Evolutionary conservation across 2,113 vertebrate genomes (phyloP), one percentile per base, ranked within the genome.

Genomic region (Onychostruthus taczanowskii): DNA sequence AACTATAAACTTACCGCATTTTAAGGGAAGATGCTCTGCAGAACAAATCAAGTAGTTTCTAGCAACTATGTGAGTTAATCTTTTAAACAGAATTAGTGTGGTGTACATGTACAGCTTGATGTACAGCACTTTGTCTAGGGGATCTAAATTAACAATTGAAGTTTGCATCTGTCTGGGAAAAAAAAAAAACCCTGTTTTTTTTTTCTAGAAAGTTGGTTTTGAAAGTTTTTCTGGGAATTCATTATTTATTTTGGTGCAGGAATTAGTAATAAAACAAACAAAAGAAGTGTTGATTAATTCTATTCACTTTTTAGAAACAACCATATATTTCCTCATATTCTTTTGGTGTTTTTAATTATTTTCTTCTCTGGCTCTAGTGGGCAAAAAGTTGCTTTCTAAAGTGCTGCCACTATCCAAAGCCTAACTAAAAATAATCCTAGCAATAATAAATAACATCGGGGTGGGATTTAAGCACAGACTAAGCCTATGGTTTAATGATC

Each of bases 1-100:
- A 84, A 11, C 23, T 50, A 16, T 47, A 55, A 86, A 80, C 13
- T n/a, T 67, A 4, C 0, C 0, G 0, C 0, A 8, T 67, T 74
- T 87, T 59, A 44, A 50, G 30, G 11, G 47, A 62, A 80, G 75
- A 46, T 9, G 12, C n/a, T 90, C 1, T 28, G 11, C 10, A 6
- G 33, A 90, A 37, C 27, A 68, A 52, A 33, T 64, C 43, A 52
- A 89, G 24, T 4, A 11, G 28, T 61, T 83, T 39, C 9, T 43
- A 62, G 70, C 31, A 66, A 66, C 39, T 62, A 35, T 7, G 6
- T 35, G 17, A 83, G 67, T 33, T 66, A 27, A 43, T 90, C 89
- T 78, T 49, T 10, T 55, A 47, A 92, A 31, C 18, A 50, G 58
- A 83, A 80, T 3, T 7, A 62, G 23, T 0, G 2, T 31, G 44